Evolutionary conservation across 2,888 invertebrate genomes (phyloP).

Genomic region (Neoaliturus tenellus): DNA sequence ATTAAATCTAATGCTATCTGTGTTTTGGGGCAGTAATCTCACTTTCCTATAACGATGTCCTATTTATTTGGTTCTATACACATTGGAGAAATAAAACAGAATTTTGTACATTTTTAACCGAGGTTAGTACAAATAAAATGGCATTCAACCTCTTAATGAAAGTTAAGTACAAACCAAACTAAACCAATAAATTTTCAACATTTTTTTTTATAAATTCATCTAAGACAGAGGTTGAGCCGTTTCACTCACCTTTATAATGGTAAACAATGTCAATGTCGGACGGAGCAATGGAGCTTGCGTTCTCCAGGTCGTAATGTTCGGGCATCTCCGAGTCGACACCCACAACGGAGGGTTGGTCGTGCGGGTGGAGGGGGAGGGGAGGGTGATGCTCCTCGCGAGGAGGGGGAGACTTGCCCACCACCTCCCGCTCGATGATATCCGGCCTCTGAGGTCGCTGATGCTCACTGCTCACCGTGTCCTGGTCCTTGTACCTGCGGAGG

Average conservation of each 20-base stretch:
- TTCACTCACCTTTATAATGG: conserved; percentile 87
- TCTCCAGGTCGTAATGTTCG: conserved; percentile 97
- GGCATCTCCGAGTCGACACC: conserved; percentile 83
- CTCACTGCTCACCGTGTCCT: conserved; percentile 78
- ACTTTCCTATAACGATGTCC: no score
- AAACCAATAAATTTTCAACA: no score
- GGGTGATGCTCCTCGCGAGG: conserved; percentile 87
- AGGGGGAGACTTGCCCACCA: conserved; percentile 89
- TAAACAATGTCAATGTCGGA: conserved; percentile 98
- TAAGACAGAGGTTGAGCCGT: no score
- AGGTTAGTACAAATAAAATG: no score
- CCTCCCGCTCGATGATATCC: conserved; percentile 95
- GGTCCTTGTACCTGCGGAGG: conserved; percentile 84
- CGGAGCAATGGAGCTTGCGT: conserved; percentile 97
- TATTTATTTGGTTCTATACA: no score
- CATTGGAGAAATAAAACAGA: no score
- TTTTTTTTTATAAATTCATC: no score
- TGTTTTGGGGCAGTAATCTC: no score
- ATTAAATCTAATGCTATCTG: no score
- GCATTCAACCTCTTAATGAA: no score
- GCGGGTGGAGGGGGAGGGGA: conserved; percentile 82
- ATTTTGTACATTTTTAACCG: no score
- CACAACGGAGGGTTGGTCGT: conserved; percentile 81
- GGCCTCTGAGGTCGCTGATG: conserved; percentile 90
- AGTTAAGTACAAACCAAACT: no score